A percentile compares a stretch with the other conserved stretches of the same genome.
phyloP scores from a whole-genome alignment of 2,113 vertebrate species.

The Barnardius zonarius region DNA sequence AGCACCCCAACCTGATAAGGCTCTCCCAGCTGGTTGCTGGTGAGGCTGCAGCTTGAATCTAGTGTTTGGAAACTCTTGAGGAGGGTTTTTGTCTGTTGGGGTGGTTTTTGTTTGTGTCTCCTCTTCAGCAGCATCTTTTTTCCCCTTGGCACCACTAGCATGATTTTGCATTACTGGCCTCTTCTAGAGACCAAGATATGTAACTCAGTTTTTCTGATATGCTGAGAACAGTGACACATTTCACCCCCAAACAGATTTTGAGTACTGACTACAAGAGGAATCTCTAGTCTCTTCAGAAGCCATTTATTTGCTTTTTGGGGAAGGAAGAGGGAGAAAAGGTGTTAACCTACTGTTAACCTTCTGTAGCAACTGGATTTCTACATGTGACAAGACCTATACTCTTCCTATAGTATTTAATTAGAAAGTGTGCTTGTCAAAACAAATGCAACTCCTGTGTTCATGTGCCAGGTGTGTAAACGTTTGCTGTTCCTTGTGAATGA shows the following conservation, averaged over 20 bases:
- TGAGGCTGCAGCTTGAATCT: background rate
- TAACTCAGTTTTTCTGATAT: background rate
- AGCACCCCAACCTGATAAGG: background rate
- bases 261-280: rapidly evolving
- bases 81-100: rapidly evolving
- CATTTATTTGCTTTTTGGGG: background rate
- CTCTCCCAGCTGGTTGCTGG: background rate
- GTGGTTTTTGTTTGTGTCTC: background rate
- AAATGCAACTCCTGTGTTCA: background rate
- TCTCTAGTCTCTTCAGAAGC: background rate
- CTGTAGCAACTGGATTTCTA: background rate
- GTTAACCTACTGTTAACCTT: background rate
- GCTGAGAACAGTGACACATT: background rate
- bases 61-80: background rate
- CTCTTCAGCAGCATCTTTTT: background rate
- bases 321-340: background rate
- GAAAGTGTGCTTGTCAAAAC: background rate
- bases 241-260: background rate
- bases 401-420: background rate
- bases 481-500: background rate
- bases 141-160: rapidly evolving
- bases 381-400: rapidly evolving
- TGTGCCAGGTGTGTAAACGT: background rate
- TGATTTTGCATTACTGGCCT: background rate
- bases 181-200: background rate